Conservation (phyloP, 1,140 invertebrate species). For the Nomia melanderi region DNA sequence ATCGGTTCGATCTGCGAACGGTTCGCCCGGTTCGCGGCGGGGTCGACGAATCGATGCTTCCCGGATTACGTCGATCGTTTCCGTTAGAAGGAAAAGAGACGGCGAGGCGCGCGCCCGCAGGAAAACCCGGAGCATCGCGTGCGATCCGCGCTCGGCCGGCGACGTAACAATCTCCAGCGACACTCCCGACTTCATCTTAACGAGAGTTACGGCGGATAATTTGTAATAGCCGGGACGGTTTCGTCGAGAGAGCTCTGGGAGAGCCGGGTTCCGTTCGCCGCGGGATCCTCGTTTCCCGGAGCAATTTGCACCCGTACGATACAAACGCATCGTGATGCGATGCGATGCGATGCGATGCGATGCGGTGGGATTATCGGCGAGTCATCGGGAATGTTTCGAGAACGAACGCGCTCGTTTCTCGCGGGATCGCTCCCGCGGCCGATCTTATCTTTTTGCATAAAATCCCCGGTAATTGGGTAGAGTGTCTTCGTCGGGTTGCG, state of each 20-base stretch:
- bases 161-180: background rate
- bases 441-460: slow-evolving; percentile 19
- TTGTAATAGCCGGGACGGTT: background rate
- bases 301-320: slow-evolving; percentile 11
- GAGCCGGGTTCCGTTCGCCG: background rate
- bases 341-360: slow-evolving; percentile 9
- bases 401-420: slow-evolving; percentile 13
- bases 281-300: background rate
- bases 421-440: background rate
- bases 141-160: background rate
- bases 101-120: too few relatives aligned
- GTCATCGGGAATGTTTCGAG: background rate
- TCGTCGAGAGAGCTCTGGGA: background rate
- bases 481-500: background rate
- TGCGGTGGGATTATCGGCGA: slow-evolving; percentile 25
- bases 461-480: background rate
- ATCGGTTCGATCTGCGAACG: too few relatives aligned
- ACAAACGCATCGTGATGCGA: background rate
- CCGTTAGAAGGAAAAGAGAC: too few relatives aligned
- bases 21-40: too few relatives aligned
- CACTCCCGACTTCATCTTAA: background rate
- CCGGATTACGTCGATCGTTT: too few relatives aligned
- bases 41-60: too few relatives aligned
- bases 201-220: background rate
- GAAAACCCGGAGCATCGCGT: background rate